Conservation (phyloP, 2,797 vertebrate genomes). For the Tapera naevia region DNA sequence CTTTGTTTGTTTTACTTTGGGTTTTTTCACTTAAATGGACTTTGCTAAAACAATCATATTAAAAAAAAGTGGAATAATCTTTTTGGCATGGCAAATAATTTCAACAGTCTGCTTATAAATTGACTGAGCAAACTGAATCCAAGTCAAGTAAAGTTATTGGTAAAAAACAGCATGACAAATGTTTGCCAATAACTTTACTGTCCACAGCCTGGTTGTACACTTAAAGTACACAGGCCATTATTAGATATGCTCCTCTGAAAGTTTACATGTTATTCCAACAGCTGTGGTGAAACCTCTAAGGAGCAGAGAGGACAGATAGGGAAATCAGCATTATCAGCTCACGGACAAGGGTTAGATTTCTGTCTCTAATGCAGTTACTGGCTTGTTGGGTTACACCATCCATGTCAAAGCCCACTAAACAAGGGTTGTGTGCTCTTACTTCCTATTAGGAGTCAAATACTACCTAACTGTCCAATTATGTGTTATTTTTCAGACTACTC, state of each 20-base stretch:
- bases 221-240: not conserved
- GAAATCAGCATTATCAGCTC: not conserved
- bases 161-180: not conserved
- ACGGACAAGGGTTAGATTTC: not conserved
- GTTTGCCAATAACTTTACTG: not conserved
- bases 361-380: not conserved
- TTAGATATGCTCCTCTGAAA: not conserved
- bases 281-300: not conserved
- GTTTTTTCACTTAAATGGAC: not conserved
- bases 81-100: not conserved
- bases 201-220: not conserved
- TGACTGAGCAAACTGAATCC: not conserved
- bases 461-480: not conserved
- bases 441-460: not conserved
- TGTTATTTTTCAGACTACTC: not conserved
- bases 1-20: not conserved
- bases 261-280: not conserved
- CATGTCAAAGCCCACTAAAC: not conserved
- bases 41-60: not conserved
- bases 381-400: fast-evolving
- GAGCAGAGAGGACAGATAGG: not conserved
- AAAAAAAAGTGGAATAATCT: not conserved
- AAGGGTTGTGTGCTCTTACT: not conserved
- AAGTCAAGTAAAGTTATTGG: not conserved
- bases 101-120: not conserved